Base-by-base conservation (phyloP, 2,797 vertebrate species). In the Eptatretus atami region DNA sequence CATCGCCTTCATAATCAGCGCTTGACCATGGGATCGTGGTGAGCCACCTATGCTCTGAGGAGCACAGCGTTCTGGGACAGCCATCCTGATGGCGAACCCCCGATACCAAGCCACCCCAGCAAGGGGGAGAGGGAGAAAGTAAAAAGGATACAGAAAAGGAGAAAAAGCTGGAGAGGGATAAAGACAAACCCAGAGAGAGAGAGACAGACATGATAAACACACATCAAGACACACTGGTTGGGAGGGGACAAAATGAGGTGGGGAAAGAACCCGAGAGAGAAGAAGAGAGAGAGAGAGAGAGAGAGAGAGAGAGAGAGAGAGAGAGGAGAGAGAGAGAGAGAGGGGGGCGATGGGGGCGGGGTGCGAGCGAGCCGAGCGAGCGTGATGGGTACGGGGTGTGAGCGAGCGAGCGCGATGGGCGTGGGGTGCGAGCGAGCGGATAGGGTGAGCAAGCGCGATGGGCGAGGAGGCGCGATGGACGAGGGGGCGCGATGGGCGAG, bases 1-100 rank as follows among this genome's bases (percentile, higher is more conserved):
- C 92, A 72, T 98, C 92, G 84, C 92, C 92, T 76, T 98, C 96
- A 82, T 98, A 98, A 83, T 96, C 92, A 76, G 92, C 92, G 75
- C 57, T 44, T 44, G 31, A 44, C 4, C 31, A 44, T 44, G 31
- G 31, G 31, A 44, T 44, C 31, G 31, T 44, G 31, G 31, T 44
- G 31, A 44, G 31, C 31, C 31, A 44, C 31, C 31, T 8, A 44
- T 44, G 31, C 31, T 44, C 31, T 44, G 31, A 44, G 6, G 31
- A 44, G 31, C 31, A 44, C 31, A 44, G 31, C 31, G 6, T 44
- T 44, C 31, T 44, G 31, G 31, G 31, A 44, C 31, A 44, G 31
- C 31, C 31, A 44, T 44, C 31, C 31, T 44, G 31, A 44, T 44
- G 31, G 31, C 31, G 31, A 44, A 44, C 31, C 31, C 31, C 31